Evolutionary conservation across 2,888 invertebrate species (phyloP).

Genomic region (Stenchaetothrips biformis): DNA sequence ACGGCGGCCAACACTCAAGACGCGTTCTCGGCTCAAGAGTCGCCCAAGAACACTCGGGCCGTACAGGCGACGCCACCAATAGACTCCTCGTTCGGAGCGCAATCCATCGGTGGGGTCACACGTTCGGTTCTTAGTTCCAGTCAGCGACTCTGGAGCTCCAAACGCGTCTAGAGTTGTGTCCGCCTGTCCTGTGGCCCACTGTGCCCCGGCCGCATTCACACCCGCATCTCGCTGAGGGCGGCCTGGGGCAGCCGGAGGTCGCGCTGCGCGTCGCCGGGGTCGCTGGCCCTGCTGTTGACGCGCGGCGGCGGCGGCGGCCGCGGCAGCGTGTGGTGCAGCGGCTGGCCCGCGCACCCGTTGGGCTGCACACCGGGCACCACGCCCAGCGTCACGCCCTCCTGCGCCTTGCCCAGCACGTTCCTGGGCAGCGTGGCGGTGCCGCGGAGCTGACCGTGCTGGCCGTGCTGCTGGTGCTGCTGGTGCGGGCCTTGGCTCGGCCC

Average conservation of each 20-base stretch:
- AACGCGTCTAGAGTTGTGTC: background rate
- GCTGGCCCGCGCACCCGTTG: conserved; percentile 39
- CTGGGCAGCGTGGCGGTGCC: background rate
- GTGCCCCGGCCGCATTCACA: conserved; percentile 68
- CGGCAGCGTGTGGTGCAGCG: conserved; percentile 45
- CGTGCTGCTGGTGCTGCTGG: background rate
- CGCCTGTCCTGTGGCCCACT: too few relatives aligned
- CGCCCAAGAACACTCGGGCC: too few relatives aligned
- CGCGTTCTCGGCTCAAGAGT: too few relatives aligned
- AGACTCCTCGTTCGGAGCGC: too few relatives aligned
- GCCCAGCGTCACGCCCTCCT: conserved; percentile 12
- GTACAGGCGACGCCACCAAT: too few relatives aligned
- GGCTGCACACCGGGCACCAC: conserved; percentile 26
- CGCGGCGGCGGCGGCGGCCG: conserved; percentile 48
- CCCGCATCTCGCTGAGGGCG: conserved; percentile 84
- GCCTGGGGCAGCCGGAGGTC: conserved; percentile 47
- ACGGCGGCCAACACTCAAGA: too few relatives aligned
- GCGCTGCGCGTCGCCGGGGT: background rate
- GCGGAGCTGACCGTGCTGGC: background rate
- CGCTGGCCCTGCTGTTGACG: conserved; percentile 27
- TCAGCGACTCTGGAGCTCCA: too few relatives aligned
- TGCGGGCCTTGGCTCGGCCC: conserved; percentile 4
- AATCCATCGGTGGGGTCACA: too few relatives aligned
- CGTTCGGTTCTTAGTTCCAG: too few relatives aligned
- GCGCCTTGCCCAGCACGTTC: conserved; percentile 15